Evolutionary conservation across 2,888 invertebrate genomes (phyloP).

Genomic region (Podabrus alpinus): DNA sequence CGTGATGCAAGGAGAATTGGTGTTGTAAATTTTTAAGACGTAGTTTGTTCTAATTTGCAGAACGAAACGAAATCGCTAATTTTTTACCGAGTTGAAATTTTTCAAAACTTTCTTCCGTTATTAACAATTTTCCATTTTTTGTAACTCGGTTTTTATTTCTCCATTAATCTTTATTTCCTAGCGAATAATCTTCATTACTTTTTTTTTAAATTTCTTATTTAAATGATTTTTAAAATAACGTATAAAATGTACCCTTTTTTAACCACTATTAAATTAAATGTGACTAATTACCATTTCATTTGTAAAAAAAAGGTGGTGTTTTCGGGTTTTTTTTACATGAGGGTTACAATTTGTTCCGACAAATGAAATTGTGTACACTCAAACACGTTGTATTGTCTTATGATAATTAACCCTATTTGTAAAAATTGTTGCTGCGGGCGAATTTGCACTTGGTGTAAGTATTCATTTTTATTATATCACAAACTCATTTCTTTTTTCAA

Average conservation of each 20-base stretch:
- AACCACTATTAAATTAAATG: not conserved
- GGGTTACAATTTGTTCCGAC: not conserved
- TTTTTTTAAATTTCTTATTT: not conserved
- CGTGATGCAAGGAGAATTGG: not conserved
- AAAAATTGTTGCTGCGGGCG: constrained; percentile 11
- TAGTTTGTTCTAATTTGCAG: constrained; percentile 16
- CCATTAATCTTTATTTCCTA: not conserved
- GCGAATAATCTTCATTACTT: not conserved
- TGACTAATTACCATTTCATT: not conserved
- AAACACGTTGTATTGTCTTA: constrained; percentile 5
- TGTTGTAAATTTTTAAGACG: constrained; percentile 15
- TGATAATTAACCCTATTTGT: constrained; percentile 8
- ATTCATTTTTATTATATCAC: constrained; percentile 3
- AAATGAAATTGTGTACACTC: constrained; percentile 5
- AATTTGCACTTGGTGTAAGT: constrained; percentile 6
- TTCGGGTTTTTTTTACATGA: not conserved
- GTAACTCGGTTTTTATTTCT: not conserved
- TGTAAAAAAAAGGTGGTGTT: not conserved
- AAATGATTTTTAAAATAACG: not conserved
- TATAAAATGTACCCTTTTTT: too few species aligned
- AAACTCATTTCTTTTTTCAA: constrained; percentile 3
- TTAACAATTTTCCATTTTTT: not conserved
- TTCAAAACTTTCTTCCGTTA: not conserved
- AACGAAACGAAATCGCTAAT: constrained; percentile 10
- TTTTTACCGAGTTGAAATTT: not conserved